Percentiles rank a stretch among this genome's conserved stretches.
phyloP scores from a whole-genome alignment of 2,797 vertebrate genomes.

The Coregonus sp. region DNA sequence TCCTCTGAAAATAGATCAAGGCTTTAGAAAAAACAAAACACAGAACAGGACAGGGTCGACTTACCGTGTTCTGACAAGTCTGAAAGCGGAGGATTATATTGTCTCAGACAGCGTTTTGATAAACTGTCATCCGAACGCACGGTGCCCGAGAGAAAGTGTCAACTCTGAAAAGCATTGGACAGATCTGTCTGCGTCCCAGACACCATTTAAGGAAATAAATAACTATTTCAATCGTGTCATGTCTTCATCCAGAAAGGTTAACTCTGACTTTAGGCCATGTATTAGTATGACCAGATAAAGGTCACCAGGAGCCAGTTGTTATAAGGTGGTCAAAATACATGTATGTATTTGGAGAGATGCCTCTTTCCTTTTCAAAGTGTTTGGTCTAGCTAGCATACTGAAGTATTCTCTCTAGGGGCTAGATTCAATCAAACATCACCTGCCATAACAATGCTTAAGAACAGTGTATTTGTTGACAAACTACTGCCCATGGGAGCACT shows the following conservation, averaged over 20 bases:
- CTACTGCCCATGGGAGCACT: background rate
- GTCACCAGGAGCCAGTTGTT: slow-evolving; percentile 30
- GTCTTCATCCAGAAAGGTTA: slow-evolving; percentile 46
- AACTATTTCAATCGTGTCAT: slow-evolving; percentile 37
- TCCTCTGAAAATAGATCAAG: too few relatives aligned
- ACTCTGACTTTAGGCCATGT: slow-evolving; percentile 43
- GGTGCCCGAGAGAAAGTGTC: slow-evolving; percentile 34
- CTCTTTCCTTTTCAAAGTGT: background rate
- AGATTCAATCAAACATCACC: background rate
- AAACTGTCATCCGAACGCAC: slow-evolving; percentile 45
- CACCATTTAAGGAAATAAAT: slow-evolving; percentile 29
- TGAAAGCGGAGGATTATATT: slow-evolving; percentile 39
- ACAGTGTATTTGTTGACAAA: background rate
- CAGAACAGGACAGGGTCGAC: slow-evolving; percentile 5
- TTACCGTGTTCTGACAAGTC: slow-evolving; percentile 39
- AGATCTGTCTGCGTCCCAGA: slow-evolving; percentile 23
- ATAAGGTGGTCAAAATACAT: slow-evolving; percentile 28
- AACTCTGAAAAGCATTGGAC: slow-evolving; percentile 38
- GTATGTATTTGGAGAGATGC: slow-evolving; percentile 22
- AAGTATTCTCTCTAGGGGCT: background rate
- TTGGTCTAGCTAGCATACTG: background rate
- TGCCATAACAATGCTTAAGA: background rate
- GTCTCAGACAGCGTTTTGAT: slow-evolving; percentile 53
- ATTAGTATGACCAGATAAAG: slow-evolving; percentile 37
- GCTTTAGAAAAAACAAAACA: background rate